Base-by-base conservation (phyloP, 53 echinoderm and acorn worm species). In the Luidia sarsii region DNA sequence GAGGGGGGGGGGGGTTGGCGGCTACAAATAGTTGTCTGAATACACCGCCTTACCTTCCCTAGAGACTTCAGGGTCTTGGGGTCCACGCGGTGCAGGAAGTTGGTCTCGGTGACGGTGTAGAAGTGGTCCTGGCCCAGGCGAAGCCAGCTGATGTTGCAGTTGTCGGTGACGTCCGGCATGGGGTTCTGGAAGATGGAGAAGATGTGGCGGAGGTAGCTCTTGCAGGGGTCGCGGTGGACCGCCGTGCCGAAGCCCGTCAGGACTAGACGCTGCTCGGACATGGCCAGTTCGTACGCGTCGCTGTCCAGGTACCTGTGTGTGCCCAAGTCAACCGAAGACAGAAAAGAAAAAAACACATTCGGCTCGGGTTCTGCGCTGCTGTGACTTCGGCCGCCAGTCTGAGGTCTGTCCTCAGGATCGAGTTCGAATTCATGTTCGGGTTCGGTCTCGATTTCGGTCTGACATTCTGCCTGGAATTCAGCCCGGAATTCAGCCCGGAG, bases 181-280 rank as follows among this genome's bases (percentile, higher is more conserved):
- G 62, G 62, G 2, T 69, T 36, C 30, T 53, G 9, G 54, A 93
- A 93, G 67, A 64, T 73, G 50, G 93, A 90, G 73, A 87, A 80
- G 21, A 93, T 25, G 21, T 90, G 84, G 18, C 83, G 70, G 67
- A 93, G 90, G 28, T 87, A 82, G 54, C 83, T 93, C 90, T 90
- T 90, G 67, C 93, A 93, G 2, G 93, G 93, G 70, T 93, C 93
- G 11, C 90, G 87, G 43, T 90, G 49, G n/a, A 72, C 48, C 16
- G 73, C 80, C 2, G 90, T 90, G 11, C 90, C 93, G 63, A 87
- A 87, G 33, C 72, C 80, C 14, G 51, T 34, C 19, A 67, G 64
- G 20, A 87, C 82, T 9, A 93, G 46, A 22, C 90, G 79, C 50
- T 93, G 75, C 50, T 90, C 67, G 21, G 71, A 82, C 51, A 62